Base-by-base conservation (phyloP, 2,888 invertebrate species). In the Pristionchus exspectatus region DNA sequence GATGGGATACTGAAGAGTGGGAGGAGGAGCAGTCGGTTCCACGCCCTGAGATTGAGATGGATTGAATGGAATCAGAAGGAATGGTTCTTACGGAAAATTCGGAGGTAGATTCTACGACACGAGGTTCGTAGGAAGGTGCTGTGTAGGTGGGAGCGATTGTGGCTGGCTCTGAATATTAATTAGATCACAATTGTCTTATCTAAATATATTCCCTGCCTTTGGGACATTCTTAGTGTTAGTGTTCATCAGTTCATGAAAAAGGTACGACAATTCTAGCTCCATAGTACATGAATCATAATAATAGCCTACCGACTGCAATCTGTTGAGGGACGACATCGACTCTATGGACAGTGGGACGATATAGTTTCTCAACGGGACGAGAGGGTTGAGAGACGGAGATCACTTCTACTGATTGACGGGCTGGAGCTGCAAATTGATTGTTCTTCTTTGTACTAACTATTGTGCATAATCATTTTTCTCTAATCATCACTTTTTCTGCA, bases 331-430 rank as follows among this genome's bases (percentile, higher is more conserved):
- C 44, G 38, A 30, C 30, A 30, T 77, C 77, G 2, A 44, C 77
- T 38, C 30, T 24, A 44, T 38, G 38, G 44, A 77, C 77, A 44
- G 77, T 10, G 44, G 77, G 77, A 77, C 77, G 77, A 77, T 77
- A 77, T 44, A 77, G 38, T 77, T 77, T 77, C 77, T 77, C 77
- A 9, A 77, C 77, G 77, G 77, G 77, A 77, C 30, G 77, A 24
- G 21, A 16, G 0, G 77, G 77, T 24, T 77, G 77, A 38, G 77
- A 77, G 24, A n/a, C 77, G 12, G 77, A 77, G 44, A 77, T 77
- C 24, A 77, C 77, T 38, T 77, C 30, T 12, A 77, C 77, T 44
- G 77, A 77, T 30, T 77, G 77, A 77, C 77, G 77, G 44, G 30
- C 24, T 21, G 77, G 77, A 2, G 77, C 77, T 77, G 77, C 16